phyloP scores from a whole-genome alignment of 2,797 vertebrate genomes.

The Ceryle rudis region DNA sequence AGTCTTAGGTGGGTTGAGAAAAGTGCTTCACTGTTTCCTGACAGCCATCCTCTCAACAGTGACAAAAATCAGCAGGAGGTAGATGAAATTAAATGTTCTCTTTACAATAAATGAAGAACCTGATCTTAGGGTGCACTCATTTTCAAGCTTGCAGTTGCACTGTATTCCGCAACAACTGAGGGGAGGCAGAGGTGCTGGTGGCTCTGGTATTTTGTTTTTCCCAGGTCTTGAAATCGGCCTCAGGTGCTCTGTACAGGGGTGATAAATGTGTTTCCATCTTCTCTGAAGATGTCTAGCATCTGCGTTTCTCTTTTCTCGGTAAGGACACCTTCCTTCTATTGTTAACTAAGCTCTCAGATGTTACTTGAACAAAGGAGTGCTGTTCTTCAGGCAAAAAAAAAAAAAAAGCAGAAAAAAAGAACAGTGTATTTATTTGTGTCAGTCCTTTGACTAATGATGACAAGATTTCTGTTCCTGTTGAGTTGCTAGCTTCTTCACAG shows the following conservation, averaged over 20 bases:
- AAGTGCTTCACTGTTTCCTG: background rate
- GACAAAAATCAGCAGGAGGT: background rate
- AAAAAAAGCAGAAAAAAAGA: background rate
- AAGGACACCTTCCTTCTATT: background rate
- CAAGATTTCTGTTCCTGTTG: slow-evolving; percentile 14
- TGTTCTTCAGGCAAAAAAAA: background rate
- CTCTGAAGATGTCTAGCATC: background rate
- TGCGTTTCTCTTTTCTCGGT: background rate
- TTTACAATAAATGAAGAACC: background rate
- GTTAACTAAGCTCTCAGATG: background rate
- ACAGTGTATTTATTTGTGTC: background rate
- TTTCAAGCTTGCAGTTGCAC: background rate
- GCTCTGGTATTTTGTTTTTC: background rate
- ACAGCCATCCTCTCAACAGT: background rate
- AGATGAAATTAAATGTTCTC: background rate
- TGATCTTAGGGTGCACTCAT: background rate
- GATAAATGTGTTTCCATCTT: background rate
- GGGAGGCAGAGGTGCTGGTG: background rate
- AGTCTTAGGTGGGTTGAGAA: background rate
- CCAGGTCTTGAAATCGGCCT: background rate
- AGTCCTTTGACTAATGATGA: slow-evolving; percentile 10
- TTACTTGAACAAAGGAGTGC: background rate
- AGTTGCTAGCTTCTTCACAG: background rate
- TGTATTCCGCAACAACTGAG: background rate
- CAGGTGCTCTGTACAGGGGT: background rate